Conservation (phyloP, 2,888 invertebrate genomes). For the Phytoseiulus persimilis region DNA sequence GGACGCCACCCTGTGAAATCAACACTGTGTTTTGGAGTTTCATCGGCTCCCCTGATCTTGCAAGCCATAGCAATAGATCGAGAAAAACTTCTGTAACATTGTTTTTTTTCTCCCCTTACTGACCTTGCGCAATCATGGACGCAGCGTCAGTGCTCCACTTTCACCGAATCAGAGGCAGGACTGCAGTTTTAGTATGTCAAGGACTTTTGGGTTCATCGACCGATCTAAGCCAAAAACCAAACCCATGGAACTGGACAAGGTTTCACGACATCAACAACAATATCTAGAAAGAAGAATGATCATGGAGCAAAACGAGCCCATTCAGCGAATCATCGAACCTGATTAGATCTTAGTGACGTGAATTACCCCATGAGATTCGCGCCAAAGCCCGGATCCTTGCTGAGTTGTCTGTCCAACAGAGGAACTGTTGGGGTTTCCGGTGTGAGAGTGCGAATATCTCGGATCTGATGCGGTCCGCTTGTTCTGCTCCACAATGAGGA, state of each 20-base stretch:
- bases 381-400: no score
- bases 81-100: neutral
- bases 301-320: neutral
- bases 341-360: no score
- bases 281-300: neutral
- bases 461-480: no score
- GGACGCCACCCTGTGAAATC: neutral
- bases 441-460: no score
- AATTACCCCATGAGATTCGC: no score
- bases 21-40: neutral
- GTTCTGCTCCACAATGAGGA: no score
- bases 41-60: neutral
- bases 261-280: neutral
- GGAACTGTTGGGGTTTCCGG: no score
- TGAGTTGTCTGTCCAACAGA: no score
- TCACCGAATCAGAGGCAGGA: neutral
- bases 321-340: neutral
- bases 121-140: neutral
- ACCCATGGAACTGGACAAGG: neutral
- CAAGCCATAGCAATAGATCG: neutral
- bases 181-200: neutral
- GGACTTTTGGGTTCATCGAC: neutral
- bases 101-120: neutral
- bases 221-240: neutral
- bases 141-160: neutral